Base-by-base conservation (phyloP, 2,797 vertebrate genomes). In the Apogon talboti region DNA sequence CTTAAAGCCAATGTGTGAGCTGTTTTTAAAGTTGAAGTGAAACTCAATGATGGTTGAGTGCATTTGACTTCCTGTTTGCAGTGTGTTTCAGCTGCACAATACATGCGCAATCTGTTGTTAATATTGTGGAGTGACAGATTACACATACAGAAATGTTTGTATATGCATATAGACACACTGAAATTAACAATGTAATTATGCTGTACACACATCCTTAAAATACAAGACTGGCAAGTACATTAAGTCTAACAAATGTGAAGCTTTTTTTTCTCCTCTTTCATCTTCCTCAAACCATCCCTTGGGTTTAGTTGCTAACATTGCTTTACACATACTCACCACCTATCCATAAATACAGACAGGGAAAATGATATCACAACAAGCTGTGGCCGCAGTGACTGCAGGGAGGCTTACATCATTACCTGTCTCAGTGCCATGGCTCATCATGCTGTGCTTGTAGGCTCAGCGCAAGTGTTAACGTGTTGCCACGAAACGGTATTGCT, bases 401-500 rank as follows among this genome's bases (percentile, higher is more conserved):
- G 59, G 42, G 50, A 63, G 15, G 64, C 48, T 90, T 78, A 66
- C 78, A 82, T 89, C 79, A 87, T 72, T 85, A 86, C 84, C 83
- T 85, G 78, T 85, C 73, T 58, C 68, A 0, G 68, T 81, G 84
- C 74, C 82, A 84, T 11, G 55, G 78, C 74, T 78, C 78, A 68
- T 78, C 78, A 46, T 60, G 61, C 64, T 64, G 48, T 6, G 69
- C 66, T 73, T 50, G 64, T 48, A 57, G 9, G 61, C 72, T 21
- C 12, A 11, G 66, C 65, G 72, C 62, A 71, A 76, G 89, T 86
- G 84, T 87, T 81, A 85, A 89, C 66, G 58, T 58, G 83, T 84
- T 81, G 76, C 82, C 69, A 74, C 11, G 35, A 51, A 63, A 75
- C 16, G 3, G 76, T 78, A 68, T 83, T 50, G 10, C 75, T 74